These are phyloP conservation scores for Phocides pigmalion DNA, from an alignment of 1,140 invertebrate genomes.

Conservation along the genomic window DNA sequence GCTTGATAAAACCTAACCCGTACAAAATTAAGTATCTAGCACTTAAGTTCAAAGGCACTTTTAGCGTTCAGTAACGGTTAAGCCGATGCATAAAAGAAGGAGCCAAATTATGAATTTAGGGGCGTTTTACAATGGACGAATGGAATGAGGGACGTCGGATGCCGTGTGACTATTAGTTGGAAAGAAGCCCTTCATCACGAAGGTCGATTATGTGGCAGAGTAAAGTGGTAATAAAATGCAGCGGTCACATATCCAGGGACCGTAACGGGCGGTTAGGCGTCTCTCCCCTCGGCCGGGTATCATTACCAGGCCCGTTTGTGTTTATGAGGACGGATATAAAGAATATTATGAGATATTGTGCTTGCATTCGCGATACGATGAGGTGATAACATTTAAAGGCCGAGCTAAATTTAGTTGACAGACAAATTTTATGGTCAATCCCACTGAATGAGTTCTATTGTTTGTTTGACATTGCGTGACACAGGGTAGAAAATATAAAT, in stretches of 20 bases:
- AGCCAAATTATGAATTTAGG: slow-evolving; percentile 17
- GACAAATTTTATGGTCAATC: slow-evolving; percentile 55
- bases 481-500: neutral
- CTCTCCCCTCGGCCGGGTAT: slow-evolving; percentile 66
- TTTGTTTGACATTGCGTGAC: neutral
- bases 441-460: neutral
- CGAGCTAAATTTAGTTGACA: slow-evolving; percentile 54
- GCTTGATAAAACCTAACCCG: neutral
- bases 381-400: slow-evolving; percentile 72
- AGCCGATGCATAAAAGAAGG: neutral
- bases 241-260: slow-evolving; percentile 79
- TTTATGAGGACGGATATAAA: slow-evolving; percentile 80
- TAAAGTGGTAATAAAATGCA: slow-evolving; percentile 83
- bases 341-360: slow-evolving; percentile 82
- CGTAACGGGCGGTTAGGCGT: slow-evolving; percentile 76
- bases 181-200: slow-evolving; percentile 79
- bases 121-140: slow-evolving; percentile 34
- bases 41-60: neutral
- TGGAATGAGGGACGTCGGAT: slow-evolving; percentile 47
- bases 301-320: slow-evolving; percentile 77
- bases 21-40: neutral
- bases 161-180: slow-evolving; percentile 64
- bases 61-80: neutral
- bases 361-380: slow-evolving; percentile 71
- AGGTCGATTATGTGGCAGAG: slow-evolving; percentile 81